Evolutionary conservation across 1,140 invertebrate genomes (phyloP), one percentile per base, ranked within the genome.

Genomic region (Paralvinella palmiformis): DNA sequence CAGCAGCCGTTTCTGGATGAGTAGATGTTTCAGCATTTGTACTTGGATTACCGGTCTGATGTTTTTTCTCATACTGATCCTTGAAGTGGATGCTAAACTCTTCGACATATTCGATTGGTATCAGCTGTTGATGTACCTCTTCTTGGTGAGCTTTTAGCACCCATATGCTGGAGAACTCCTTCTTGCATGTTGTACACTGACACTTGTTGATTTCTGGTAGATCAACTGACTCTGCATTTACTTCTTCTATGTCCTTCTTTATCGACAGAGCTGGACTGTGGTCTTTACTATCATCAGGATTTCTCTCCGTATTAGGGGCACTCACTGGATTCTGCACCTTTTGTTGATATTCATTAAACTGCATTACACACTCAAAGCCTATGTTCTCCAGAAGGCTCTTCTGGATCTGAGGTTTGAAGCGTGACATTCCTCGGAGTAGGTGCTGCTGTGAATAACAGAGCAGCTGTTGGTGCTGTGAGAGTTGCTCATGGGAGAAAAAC

Each of bases 291-390:
- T 44, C 59, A 24, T 62, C 48, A 13, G 66, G 60, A 29, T 44
- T 31, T n/a, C 27, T 62, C 62, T 20, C 29, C 20, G n/a, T 59
- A 57, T 62, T 59, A 17, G 4, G n/a, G 31, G 61, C 55, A 33
- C 52, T 36, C 59, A 52, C 67, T 64, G 33, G 4, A 61, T n/a
- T 65, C 64, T 10, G 62, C 65, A 32, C 72, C 68, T 52, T 71
- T 75, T 91, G 89, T 73, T 91, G 89, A 74, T 91, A 91, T 76
- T 95, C 92, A 81, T 94, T 94, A 77, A 94, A 95, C 79, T 96
- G 93, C 91, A 95, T 94, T 3, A 96, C 92, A 66, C 96, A 85
- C 76, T 96, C 93, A 80, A 95, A 94, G 2, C 94, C 94, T 79
- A 92, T 94, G 69, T 90, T 93, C 79, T 95, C 92, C 31, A 96